These are phyloP conservation scores for Drosophila kanekoi DNA, from an alignment of 2,888 invertebrate species.

Conservation along the genomic window DNA sequence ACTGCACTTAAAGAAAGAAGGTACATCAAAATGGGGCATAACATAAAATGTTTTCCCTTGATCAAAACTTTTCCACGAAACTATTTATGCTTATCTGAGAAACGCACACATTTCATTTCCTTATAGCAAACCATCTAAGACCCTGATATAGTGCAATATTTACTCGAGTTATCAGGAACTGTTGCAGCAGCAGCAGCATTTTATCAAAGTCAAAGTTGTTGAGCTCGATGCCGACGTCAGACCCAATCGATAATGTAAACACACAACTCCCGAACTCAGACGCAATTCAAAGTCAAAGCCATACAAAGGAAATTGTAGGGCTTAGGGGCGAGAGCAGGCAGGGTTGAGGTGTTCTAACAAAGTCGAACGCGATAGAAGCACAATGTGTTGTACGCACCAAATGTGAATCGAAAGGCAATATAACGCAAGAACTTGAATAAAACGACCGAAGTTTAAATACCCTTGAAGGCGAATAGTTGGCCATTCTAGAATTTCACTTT, in stretches of 20 bases:
- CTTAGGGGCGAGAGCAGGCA: background rate
- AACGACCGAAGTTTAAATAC: conserved; percentile 12
- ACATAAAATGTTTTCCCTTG: conserved; percentile 18
- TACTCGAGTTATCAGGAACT: conserved; percentile 47
- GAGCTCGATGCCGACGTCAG: conserved; percentile 18
- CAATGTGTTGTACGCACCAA: conserved; percentile 42
- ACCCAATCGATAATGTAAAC: conserved; percentile 59
- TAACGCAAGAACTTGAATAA: conserved; percentile 21
- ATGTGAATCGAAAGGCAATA: conserved; percentile 48
- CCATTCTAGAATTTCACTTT: no score
- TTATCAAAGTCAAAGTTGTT: conserved; percentile 63
- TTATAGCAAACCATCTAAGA: conserved; percentile 22
- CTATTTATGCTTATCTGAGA: conserved; percentile 35
- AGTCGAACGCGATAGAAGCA: no score
- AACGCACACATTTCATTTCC: conserved; percentile 39
- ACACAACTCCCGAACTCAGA: conserved; percentile 25
- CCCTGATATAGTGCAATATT: conserved; percentile 33
- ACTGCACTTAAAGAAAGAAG: background rate
- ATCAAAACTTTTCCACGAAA: conserved; percentile 47
- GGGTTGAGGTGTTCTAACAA: conserved; percentile 23
- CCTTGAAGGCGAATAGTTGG: no score
- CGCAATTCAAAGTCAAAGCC: conserved; percentile 59
- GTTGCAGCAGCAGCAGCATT: conserved; percentile 31
- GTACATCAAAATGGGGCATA: no score
- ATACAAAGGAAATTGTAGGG: conserved; percentile 9